A percentile compares a stretch with the other conserved stretches of the same genome.
These are phyloP conservation scores for Microvelia longipes DNA, from an alignment of 1,140 invertebrate genomes.

Conservation along the genomic window DNA sequence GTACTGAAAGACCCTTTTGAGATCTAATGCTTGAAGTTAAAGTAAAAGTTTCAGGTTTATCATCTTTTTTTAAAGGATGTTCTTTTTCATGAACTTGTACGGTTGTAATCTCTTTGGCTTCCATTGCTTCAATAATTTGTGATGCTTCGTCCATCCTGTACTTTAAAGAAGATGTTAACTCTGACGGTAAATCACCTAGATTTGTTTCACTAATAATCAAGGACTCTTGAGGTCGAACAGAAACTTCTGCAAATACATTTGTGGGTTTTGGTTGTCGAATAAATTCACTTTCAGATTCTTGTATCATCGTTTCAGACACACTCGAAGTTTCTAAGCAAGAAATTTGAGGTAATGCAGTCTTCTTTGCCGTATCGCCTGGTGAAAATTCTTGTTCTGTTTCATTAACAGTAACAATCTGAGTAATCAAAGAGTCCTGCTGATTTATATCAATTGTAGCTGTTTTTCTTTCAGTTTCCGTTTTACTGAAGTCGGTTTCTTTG, in stretches of 20 bases:
- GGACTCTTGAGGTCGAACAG: conserved; percentile 36
- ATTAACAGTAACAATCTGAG: conserved; percentile 36
- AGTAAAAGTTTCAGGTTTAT: conserved; percentile 28
- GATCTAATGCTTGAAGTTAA: conserved; percentile 30
- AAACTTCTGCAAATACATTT: conserved; percentile 34
- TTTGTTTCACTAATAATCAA: conserved; percentile 38
- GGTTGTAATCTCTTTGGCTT: conserved; percentile 41
- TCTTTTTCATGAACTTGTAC: conserved; percentile 38
- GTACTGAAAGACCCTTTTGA: conserved; percentile 34
- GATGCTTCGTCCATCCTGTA: conserved; percentile 37
- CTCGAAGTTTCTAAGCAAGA: conserved; percentile 38
- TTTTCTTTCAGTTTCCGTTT: conserved; percentile 32
- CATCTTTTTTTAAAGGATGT: conserved; percentile 26
- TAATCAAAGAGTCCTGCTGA: conserved; percentile 40
- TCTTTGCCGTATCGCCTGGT: conserved; percentile 30
- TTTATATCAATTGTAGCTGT: conserved; percentile 39
- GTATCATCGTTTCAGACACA: conserved; percentile 33
- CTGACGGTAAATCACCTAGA: conserved; percentile 35
- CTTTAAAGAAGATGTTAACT: conserved; percentile 36
- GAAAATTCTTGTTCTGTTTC: conserved; percentile 42
- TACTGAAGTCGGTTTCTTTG: conserved; percentile 37
- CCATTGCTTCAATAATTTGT: conserved; percentile 33
- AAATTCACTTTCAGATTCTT: conserved; percentile 42
- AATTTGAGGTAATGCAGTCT: conserved; percentile 35
- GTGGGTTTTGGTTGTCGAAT: conserved; percentile 30